A percentile compares a stretch with the other conserved stretches of the same genome.
Conservation (phyloP, 2,113 vertebrate species). For the Corythaixoides concolor region DNA sequence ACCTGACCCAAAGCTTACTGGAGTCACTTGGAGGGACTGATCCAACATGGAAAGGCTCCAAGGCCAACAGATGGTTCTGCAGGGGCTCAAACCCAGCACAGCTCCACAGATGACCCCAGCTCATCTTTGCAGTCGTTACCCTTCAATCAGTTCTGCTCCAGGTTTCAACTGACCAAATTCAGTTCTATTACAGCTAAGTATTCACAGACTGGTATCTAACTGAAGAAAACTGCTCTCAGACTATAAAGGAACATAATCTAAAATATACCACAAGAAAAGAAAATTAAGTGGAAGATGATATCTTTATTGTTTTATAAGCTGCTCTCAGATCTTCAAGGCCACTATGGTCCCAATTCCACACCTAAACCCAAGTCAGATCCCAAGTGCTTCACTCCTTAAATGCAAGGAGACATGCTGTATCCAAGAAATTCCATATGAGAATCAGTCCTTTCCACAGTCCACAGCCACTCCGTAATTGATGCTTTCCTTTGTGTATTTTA, state of each 20-base stretch:
- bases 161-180: neutral
- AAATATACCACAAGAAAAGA: neutral
- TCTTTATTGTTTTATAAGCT: neutral
- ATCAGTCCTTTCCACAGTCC: neutral
- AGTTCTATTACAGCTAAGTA: neutral
- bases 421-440: neutral
- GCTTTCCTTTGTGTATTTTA: neutral
- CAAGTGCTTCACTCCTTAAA: neutral
- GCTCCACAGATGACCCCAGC: neutral
- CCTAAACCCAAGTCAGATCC: neutral
- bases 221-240: neutral
- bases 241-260: neutral
- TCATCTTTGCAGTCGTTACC: neutral
- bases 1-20: neutral
- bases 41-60: neutral
- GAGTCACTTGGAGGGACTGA: neutral
- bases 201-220: neutral
- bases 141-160: neutral
- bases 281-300: neutral
- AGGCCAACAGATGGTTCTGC: neutral
- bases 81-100: neutral
- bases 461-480: neutral
- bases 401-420: fast-evolving
- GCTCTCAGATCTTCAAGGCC: neutral
- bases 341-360: fast-evolving